Base-by-base conservation (phyloP, 2,113 vertebrate species). In the Rhabdornis inornatus region DNA sequence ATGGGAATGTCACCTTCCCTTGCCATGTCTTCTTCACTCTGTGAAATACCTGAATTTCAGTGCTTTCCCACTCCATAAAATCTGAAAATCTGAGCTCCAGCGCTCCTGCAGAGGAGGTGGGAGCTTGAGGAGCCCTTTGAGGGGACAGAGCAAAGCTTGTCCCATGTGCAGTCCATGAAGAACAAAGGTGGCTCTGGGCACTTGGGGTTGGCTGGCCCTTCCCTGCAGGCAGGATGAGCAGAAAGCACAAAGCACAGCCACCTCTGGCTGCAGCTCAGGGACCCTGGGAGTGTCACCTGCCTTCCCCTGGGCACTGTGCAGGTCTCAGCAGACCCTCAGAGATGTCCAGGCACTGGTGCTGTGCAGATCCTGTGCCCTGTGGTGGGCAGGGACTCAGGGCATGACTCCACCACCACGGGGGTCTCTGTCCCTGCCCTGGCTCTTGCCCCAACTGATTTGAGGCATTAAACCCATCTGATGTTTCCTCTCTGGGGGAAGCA, bases 131-230 rank as follows among this genome's bases (percentile, higher is more conserved):
- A 76, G 35, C 47, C 12, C 23, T 42, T 49, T 56, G 56, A 75
- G 14, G 19, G 44, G 17, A 31, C 52, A 50, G 39, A 80, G 76
- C 35, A 64, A 76, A 64, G 39, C 4, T 18, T 21, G 39, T 9
- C 33, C 42, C 15, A 1, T 0, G 18, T 22, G 47, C n/a, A n/a
- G 28, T 7, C 30, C 9, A 1, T 7, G 75, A 15, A 45, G 56
- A 63, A 13, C 0, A 0, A 11, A 49, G 39, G 69, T 14, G 64
- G 39, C 65, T 85, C 5, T 0, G 28, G 37, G 45, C 1, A 2
- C 22, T 31, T 4, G 47, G 50, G 22, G 7, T 13, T 31, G 8
- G 5, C 4, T 9, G 17, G 22, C 25, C 42, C 30, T 12, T 14
- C 35, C 56, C 52, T 63, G 37, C 42, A 6, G 2, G 30, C 24